phyloP scores from a whole-genome alignment of 2,797 vertebrate genomes.

The Rhyacichthys aspro region DNA sequence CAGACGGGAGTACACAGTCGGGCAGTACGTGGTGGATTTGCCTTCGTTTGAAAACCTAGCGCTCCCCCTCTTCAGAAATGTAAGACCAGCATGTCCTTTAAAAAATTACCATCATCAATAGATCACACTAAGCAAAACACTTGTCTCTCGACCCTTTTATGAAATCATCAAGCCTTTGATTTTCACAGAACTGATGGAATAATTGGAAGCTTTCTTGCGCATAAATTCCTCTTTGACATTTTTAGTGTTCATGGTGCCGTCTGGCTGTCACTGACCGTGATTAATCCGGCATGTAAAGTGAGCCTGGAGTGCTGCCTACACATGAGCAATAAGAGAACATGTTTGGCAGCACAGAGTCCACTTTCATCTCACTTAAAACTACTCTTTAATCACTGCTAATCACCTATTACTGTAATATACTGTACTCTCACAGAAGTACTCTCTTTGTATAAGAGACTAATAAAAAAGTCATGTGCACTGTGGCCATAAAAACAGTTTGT shows the following conservation, averaged over 20 bases:
- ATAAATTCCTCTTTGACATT: conserved; percentile 73
- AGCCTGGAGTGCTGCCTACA: conserved; percentile 60
- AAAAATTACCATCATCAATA: conserved; percentile 41
- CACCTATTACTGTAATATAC: conserved; percentile 16
- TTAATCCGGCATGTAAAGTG: conserved; percentile 71
- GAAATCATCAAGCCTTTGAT: conserved; percentile 63
- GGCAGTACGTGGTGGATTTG: conserved; percentile 92
- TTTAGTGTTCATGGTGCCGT: conserved; percentile 73
- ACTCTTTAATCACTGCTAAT: conserved; percentile 50
- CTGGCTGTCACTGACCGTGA: conserved; percentile 74
- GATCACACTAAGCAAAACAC: conserved; percentile 50
- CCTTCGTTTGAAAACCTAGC: conserved; percentile 89
- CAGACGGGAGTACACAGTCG: conserved; percentile 83
- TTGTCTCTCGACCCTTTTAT: conserved; percentile 26
- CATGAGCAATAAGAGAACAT: conserved; percentile 49
- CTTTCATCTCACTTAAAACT: conserved; percentile 59
- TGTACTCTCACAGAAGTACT: not conserved
- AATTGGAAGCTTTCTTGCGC: conserved; percentile 65
- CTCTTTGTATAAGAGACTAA: not conserved
- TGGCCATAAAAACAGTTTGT: not conserved
- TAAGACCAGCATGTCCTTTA: conserved; percentile 69
- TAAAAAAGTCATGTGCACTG: not conserved
- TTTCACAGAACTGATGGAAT: conserved; percentile 64
- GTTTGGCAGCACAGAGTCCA: conserved; percentile 34
- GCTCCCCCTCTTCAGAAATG: conserved; percentile 89